Evolutionary conservation across 2,888 invertebrate genomes (phyloP).

Genomic region (Blera fallax): DNA sequence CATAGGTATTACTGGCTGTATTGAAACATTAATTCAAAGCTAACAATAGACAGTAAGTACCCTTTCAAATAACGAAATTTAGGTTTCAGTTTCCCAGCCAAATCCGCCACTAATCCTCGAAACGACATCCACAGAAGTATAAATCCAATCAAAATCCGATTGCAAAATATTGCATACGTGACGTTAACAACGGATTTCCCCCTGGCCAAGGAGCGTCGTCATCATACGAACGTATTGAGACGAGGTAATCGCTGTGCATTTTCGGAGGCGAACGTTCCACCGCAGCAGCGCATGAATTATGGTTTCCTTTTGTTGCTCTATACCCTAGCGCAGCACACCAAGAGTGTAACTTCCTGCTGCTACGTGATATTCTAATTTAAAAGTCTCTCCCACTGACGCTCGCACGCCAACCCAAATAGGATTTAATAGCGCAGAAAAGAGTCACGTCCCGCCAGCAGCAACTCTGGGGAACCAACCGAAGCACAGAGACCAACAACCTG

Average conservation of each 20-base stretch:
- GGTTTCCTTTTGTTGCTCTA: constrained; percentile 53
- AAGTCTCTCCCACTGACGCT: constrained; percentile 31
- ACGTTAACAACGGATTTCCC: constrained; percentile 42
- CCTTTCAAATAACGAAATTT: background rate
- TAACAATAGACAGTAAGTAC: background rate
- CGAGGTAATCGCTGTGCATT: constrained; percentile 59
- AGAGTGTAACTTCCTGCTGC: constrained; percentile 59
- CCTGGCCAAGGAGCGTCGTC: background rate
- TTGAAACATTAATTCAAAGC: background rate
- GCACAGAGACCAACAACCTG: constrained; percentile 38
- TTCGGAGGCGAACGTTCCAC: constrained; percentile 21
- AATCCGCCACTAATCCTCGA: background rate
- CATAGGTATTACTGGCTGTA: no score
- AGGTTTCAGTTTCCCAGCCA: background rate
- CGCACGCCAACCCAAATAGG: constrained; percentile 46
- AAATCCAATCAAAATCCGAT: constrained; percentile 66
- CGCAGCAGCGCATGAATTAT: constrained; percentile 49
- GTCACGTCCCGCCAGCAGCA: constrained; percentile 44
- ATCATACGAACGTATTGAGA: constrained; percentile 27
- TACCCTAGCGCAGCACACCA: background rate
- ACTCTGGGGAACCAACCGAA: constrained; percentile 17
- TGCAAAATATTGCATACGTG: constrained; percentile 62
- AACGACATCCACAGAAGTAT: background rate
- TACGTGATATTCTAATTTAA: constrained; percentile 70
- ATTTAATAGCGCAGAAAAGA: constrained; percentile 46